phyloP scores from a whole-genome alignment of 2,797 vertebrate species.

The Pampus argenteus region DNA sequence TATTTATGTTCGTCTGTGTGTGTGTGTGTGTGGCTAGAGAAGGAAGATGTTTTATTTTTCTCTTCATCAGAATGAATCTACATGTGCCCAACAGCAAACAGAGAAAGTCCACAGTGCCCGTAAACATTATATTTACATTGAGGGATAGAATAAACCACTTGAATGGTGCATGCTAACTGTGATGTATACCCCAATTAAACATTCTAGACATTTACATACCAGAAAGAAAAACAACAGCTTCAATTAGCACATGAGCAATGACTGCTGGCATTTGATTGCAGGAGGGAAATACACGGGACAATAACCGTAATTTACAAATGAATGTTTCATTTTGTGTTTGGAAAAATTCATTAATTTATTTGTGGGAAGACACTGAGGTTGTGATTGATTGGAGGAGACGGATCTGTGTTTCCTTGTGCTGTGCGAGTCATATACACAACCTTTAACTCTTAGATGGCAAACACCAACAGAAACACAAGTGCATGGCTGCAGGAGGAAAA shows the following conservation, averaged over 20 bases:
- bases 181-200: slow-evolving; percentile 78
- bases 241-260: slow-evolving; percentile 79
- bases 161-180: slow-evolving; percentile 75
- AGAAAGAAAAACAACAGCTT: slow-evolving; percentile 64
- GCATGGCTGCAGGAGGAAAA: slow-evolving; percentile 16
- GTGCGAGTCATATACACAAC: slow-evolving; percentile 41
- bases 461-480: slow-evolving; percentile 16
- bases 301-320: slow-evolving; percentile 80
- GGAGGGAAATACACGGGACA: slow-evolving; percentile 67
- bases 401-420: slow-evolving; percentile 55
- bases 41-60: slow-evolving; percentile 1
- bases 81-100: slow-evolving; percentile 44
- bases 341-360: too few species aligned
- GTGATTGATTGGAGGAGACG: slow-evolving; percentile 70
- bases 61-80: slow-evolving; percentile 43
- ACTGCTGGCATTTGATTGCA: slow-evolving; percentile 76
- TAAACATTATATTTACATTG: slow-evolving; percentile 61
- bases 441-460: slow-evolving; percentile 49
- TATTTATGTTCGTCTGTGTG: background rate
- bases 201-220: slow-evolving; percentile 75
- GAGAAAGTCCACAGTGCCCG: slow-evolving; percentile 41
- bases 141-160: slow-evolving; percentile 52
- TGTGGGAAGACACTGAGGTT: slow-evolving; percentile 39
- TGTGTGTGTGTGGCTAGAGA: background rate
- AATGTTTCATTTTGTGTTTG: slow-evolving; percentile 78